Evolutionary conservation across 2,888 invertebrate genomes (phyloP).

Genomic region (Eudemis profundana): DNA sequence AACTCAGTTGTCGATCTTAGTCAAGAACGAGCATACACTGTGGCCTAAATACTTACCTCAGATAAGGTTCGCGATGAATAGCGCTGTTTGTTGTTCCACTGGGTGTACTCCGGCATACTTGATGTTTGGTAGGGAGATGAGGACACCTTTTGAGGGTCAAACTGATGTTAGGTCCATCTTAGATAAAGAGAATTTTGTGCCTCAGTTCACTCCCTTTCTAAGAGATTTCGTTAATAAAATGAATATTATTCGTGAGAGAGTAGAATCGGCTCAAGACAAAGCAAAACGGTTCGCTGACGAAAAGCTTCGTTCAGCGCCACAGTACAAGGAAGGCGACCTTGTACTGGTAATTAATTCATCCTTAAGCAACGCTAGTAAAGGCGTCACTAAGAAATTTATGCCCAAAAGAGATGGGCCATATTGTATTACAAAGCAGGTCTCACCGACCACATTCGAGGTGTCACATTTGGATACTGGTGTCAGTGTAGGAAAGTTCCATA

Average conservation of each 20-base stretch:
- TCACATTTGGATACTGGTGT: background rate
- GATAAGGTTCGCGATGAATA: slow-evolving; percentile 34
- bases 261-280: slow-evolving; percentile 14
- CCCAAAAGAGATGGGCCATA: slow-evolving; percentile 6
- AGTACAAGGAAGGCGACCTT: slow-evolving; percentile 23
- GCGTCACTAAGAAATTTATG: slow-evolving; percentile 23
- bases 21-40: slow-evolving; percentile 7
- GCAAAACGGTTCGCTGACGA: slow-evolving; percentile 13
- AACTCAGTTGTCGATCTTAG: slow-evolving; percentile 17
- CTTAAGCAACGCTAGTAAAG: slow-evolving; percentile 38
- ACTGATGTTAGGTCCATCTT: slow-evolving; percentile 41
- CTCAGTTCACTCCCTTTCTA: slow-evolving; percentile 47
- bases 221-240: background rate
- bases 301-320: background rate
- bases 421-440: background rate
- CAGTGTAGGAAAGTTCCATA: background rate
- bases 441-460: slow-evolving; percentile 1
- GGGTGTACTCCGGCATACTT: slow-evolving; percentile 27
- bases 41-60: slow-evolving; percentile 22
- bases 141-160: slow-evolving; percentile 41
- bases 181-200: slow-evolving; percentile 46
- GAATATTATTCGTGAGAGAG: background rate
- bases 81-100: slow-evolving; percentile 14
- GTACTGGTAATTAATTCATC: slow-evolving; percentile 29
- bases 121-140: slow-evolving; percentile 3